Evolutionary conservation across 2,113 vertebrate species (phyloP).

Genomic region (Psittacus erithacus): DNA sequence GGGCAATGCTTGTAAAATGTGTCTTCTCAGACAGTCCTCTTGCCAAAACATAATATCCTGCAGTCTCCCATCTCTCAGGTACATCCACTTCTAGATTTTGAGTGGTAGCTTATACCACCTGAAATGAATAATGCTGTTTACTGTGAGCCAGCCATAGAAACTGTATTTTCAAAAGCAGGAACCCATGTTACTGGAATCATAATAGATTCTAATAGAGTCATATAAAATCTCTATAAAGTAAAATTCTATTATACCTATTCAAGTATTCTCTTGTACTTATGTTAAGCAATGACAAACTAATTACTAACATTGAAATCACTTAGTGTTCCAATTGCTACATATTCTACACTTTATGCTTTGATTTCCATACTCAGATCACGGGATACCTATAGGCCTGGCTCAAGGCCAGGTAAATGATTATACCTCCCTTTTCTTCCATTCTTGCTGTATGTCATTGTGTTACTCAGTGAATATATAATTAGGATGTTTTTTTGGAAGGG

Average conservation of each 20-base stretch:
- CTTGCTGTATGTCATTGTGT: neutral
- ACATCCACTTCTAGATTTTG: neutral
- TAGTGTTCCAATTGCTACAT: slow-evolving; percentile 3
- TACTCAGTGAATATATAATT: slow-evolving; percentile 21
- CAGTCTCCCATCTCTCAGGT: neutral
- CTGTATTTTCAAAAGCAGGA: neutral
- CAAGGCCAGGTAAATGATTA: neutral
- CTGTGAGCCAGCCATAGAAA: neutral
- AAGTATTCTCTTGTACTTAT: slow-evolving; percentile 19
- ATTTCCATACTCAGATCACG: slow-evolving; percentile 35
- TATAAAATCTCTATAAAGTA: neutral
- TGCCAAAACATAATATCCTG: neutral
- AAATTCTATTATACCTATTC: slow-evolving; percentile 1
- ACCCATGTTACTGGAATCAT: neutral
- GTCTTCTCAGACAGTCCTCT: neutral
- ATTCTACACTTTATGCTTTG: slow-evolving; percentile 20
- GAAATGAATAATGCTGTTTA: neutral
- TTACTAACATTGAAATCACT: slow-evolving; percentile 42
- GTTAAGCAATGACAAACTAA: slow-evolving; percentile 19
- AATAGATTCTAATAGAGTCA: neutral
- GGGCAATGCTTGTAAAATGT: neutral
- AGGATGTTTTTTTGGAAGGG: neutral
- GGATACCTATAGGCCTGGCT: slow-evolving; percentile 1
- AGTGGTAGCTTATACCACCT: neutral
- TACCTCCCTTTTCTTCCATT: neutral